A percentile compares a stretch with the other conserved stretches of the same genome.
phyloP scores from a whole-genome alignment of 2,888 invertebrate species.

The Nephrotoma guestfalica region DNA sequence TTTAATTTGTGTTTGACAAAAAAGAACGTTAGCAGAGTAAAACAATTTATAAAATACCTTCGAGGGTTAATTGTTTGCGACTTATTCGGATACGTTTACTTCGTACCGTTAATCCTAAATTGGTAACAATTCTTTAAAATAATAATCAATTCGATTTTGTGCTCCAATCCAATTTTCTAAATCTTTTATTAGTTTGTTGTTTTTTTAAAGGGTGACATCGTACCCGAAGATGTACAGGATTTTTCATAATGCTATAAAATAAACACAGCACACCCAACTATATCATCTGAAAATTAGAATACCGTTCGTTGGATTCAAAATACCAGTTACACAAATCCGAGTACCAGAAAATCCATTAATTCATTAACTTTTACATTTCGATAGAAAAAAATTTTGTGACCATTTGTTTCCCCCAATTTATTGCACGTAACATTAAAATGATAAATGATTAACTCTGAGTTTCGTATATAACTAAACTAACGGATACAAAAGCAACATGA shows the following conservation, averaged over 20 bases:
- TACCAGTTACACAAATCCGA: neutral
- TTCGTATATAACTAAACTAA: neutral
- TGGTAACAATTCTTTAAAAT: neutral
- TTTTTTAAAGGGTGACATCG: neutral
- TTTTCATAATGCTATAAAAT: neutral
- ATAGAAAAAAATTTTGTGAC: neutral
- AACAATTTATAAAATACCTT: neutral
- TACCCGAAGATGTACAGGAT: neutral
- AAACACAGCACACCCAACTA: neutral
- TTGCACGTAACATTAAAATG: neutral
- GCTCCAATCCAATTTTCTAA: neutral
- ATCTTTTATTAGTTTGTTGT: neutral
- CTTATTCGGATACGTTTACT: neutral
- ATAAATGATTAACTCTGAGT: neutral
- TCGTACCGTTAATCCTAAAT: neutral
- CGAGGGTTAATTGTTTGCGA: neutral
- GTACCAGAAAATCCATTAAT: neutral
- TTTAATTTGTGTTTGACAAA: neutral
- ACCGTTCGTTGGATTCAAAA: neutral
- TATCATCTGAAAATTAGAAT: neutral
- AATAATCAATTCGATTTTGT: neutral
- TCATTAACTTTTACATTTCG: neutral
- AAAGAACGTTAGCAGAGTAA: neutral
- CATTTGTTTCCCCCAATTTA: neutral
- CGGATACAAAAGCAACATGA: neutral